phyloP scores from a whole-genome alignment of 2,888 invertebrate genomes.

The Zaprionus lineosus region DNA sequence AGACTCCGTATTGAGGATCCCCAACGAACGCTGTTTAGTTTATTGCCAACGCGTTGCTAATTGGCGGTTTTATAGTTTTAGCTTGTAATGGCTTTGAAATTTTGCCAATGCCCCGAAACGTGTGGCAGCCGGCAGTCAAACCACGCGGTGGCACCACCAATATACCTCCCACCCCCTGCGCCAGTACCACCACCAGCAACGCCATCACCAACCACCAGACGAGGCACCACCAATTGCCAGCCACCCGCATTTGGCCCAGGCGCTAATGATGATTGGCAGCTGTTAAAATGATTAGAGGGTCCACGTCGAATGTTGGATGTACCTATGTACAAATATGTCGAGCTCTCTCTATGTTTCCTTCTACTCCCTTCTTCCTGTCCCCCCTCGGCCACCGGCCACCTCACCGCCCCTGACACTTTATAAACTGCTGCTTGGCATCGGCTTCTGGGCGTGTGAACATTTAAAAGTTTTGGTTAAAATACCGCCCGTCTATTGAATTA shows the following conservation, averaged over 20 bases:
- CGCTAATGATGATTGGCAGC: slow-evolving; percentile 77
- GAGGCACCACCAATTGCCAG: slow-evolving; percentile 7
- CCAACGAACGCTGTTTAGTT: slow-evolving; percentile 53
- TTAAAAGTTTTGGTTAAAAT: slow-evolving; percentile 39
- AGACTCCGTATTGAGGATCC: slow-evolving; percentile 11
- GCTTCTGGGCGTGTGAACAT: slow-evolving; percentile 9
- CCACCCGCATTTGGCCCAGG: slow-evolving; percentile 20
- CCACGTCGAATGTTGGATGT: slow-evolving; percentile 31
- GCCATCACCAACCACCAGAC: slow-evolving; percentile 7
- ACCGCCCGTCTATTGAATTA: slow-evolving; percentile 18
- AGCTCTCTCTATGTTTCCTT: too few species aligned
- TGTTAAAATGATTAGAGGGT: slow-evolving; percentile 74
- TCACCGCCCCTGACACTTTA: too few species aligned
- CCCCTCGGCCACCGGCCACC: too few species aligned
- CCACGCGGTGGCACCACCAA: slow-evolving; percentile 10
- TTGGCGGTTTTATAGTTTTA: slow-evolving; percentile 76
- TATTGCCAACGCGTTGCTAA: slow-evolving; percentile 73
- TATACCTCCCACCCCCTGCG: too few species aligned
- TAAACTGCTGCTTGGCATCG: not conserved
- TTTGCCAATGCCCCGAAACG: slow-evolving; percentile 39
- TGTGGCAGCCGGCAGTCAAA: slow-evolving; percentile 44
- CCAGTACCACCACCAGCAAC: not conserved
- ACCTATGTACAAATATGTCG: slow-evolving; percentile 10
- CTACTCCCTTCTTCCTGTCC: too few species aligned
- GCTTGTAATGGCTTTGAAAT: slow-evolving; percentile 65